phyloP scores from a whole-genome alignment of 2,113 vertebrate species.

The Catharus minimus region DNA sequence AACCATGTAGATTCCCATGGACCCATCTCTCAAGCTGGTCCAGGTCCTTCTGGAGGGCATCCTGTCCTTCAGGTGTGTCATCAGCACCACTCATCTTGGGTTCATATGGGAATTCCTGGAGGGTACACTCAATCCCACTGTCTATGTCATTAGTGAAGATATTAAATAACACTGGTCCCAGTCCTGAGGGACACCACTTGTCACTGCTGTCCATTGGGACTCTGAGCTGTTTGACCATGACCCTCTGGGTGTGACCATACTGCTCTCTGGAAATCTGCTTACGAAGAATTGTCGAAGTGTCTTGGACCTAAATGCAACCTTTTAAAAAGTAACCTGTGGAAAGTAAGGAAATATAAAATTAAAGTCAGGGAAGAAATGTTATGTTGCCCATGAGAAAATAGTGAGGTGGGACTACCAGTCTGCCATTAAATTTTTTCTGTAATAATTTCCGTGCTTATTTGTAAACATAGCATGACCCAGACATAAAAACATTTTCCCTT shows the following conservation, averaged over 20 bases:
- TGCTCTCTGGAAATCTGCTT: background rate
- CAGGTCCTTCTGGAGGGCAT: background rate
- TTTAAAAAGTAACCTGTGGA: background rate
- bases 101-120: background rate
- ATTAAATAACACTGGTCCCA: background rate
- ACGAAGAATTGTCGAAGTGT: background rate
- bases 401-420: background rate
- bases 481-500: background rate
- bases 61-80: background rate
- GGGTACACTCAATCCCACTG: fast-evolving
- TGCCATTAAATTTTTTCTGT: background rate
- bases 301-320: background rate
- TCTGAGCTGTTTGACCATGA: background rate
- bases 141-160: background rate
- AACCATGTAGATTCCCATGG: background rate
- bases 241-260: fast-evolving
- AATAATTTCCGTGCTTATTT: background rate
- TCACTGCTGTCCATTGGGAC: background rate
- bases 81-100: background rate
- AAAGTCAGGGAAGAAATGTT: background rate
- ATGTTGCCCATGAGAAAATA: background rate
- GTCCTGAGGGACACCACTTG: background rate
- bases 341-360: background rate
- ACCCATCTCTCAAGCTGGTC: too few species aligned
- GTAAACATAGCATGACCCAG: background rate